Evolutionary conservation across 2,113 vertebrate species (phyloP).

Genomic region (Proteles cristata): DNA sequence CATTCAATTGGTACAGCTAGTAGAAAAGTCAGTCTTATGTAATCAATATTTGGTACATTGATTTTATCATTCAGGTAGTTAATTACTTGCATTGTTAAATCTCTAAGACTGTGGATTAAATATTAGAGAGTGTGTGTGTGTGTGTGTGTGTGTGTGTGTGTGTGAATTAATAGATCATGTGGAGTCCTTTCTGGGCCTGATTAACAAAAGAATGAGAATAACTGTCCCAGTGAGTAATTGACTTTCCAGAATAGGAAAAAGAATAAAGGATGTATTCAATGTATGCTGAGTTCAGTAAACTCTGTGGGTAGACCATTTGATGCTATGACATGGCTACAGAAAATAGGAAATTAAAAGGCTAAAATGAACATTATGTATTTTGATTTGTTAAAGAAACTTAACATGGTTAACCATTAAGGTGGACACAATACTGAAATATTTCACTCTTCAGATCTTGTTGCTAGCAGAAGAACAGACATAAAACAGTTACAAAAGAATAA

Average conservation of each 20-base stretch:
- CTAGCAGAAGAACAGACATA: neutral
- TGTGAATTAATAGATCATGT: neutral
- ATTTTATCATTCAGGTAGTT: slow-evolving; percentile 5
- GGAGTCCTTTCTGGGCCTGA: neutral
- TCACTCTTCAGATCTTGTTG: neutral
- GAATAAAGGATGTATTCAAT: neutral
- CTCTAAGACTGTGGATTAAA: neutral
- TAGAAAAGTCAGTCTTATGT: neutral
- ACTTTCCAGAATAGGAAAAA: neutral
- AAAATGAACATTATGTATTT: neutral
- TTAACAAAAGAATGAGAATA: neutral
- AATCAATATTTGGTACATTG: neutral
- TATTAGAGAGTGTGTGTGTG: neutral
- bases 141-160: neutral
- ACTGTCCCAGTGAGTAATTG: neutral
- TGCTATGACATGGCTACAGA: neutral
- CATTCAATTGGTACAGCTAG: neutral
- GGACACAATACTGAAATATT: neutral
- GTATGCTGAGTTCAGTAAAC: neutral
- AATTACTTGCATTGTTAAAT: neutral
- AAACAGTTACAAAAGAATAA: neutral
- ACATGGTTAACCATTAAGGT: neutral
- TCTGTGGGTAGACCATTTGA: neutral
- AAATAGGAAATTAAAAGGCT: neutral
- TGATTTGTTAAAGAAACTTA: slow-evolving; percentile 27